Conservation (phyloP, 2,113 vertebrate genomes). For the Crotophaga sulcirostris region DNA sequence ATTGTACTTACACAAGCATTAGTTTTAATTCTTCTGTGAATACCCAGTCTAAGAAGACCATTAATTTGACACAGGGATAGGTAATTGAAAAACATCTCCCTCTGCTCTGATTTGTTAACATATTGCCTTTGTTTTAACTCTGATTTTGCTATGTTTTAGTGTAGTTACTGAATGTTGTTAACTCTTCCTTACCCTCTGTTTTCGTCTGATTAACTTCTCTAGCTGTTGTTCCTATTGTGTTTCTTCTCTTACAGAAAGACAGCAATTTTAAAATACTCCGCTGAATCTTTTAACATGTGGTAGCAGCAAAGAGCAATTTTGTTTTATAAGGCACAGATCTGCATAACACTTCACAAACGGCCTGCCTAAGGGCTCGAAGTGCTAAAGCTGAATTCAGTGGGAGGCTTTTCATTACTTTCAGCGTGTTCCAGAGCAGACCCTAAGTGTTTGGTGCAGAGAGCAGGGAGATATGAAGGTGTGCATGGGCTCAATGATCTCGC, state of each 20-base stretch:
- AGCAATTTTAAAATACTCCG: neutral
- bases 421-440: neutral
- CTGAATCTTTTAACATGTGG: neutral
- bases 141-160: neutral
- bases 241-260: neutral
- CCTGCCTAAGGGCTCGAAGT: neutral
- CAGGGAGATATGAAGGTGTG: neutral
- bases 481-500: neutral
- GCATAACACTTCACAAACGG: neutral
- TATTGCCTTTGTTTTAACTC: neutral
- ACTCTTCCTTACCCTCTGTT: neutral
- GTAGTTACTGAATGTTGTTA: neutral
- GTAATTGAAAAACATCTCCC: neutral
- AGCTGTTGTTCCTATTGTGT: neutral
- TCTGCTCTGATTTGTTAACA: neutral
- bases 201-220: neutral
- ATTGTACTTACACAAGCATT: neutral
- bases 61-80: neutral
- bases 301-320: neutral
- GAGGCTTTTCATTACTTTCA: neutral
- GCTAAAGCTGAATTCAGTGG: neutral
- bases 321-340: neutral
- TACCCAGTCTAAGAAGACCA: neutral
- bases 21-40: neutral
- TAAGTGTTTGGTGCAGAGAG: neutral